Evolutionary conservation across 2,113 vertebrate species (phyloP).

Genomic region (Macaca fascicularis): T2T-MFA8v1.1 NC_088377.1:16268501-16269000

Average conservation of each 20-base stretch:
- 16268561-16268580: neutral
- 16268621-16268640: neutral
- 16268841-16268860: neutral
- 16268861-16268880: neutral
- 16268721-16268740: neutral
- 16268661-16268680: neutral
- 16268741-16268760: neutral
- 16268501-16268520: neutral
- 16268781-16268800: neutral
- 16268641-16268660: neutral
- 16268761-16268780: neutral
- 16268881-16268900: neutral
- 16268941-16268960: neutral
- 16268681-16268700: neutral
- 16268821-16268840: neutral
- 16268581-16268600: neutral
- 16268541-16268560: neutral
- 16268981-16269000: neutral
- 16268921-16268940: neutral
- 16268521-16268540: neutral
- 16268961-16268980: neutral
- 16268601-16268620: neutral
- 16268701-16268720: neutral
- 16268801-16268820: neutral
- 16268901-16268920: neutral